Conservation (phyloP, 2,888 invertebrate species). For the Tiliacea aurago region DNA sequence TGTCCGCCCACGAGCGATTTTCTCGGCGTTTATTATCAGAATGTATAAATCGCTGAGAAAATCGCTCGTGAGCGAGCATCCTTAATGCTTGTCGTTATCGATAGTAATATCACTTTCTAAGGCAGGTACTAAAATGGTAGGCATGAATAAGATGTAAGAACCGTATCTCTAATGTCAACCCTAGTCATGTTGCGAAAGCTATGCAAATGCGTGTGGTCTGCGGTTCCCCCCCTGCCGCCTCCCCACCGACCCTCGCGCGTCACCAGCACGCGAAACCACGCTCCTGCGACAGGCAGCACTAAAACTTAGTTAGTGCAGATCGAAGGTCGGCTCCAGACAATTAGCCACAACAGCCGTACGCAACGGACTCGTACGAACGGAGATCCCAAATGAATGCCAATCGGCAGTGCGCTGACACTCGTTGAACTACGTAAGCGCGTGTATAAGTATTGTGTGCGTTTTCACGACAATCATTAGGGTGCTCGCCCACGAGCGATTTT, state of each 20-base stretch:
- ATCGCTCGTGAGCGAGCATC: no score
- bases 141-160: not conserved
- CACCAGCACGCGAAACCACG: constrained; percentile 14
- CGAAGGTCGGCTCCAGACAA: not conserved
- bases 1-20: no score
- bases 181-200: constrained; percentile 21
- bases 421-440: not conserved
- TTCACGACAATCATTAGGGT: no score
- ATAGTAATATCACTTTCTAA: no score
- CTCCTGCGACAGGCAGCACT: constrained; percentile 10
- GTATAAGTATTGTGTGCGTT: not conserved
- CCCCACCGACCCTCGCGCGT: not conserved
- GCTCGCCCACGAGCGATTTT: no score
- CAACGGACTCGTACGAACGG: not conserved
- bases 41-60: no score
- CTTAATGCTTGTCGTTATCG: no score
- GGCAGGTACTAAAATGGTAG: not conserved
- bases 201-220: constrained; percentile 48
- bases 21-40: no score
- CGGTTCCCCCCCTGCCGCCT: not conserved
- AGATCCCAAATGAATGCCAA: not conserved
- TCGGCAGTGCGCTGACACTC: no score
- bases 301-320: not conserved
- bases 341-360: not conserved
- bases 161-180: constrained; percentile 9